Base-by-base conservation (phyloP, 2,888 invertebrate genomes). In the Coelinius sp. region DNA sequence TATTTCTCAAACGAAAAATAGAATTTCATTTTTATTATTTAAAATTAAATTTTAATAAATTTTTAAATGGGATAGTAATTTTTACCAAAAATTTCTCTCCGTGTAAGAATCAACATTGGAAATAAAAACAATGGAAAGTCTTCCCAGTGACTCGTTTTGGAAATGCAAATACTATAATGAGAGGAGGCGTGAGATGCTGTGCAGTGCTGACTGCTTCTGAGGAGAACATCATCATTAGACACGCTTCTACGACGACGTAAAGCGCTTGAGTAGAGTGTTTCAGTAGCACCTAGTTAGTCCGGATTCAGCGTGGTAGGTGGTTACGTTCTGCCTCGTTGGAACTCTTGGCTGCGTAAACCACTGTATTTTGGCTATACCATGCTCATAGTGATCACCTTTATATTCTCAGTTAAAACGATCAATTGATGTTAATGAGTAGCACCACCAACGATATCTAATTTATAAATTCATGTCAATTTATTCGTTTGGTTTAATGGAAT, bases 211-310 rank as follows among this genome's bases (percentile, higher is more conserved):
- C 56, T 56, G 12, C 64, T 44, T 44, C 44, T 44, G 24, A 25
- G 64, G 44, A 64, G 64, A 64, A 64, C 64, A 46, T 64, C 41
- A 64, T 46, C 64, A 64, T 64, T 38, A 56, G 70, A 66, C 70
- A 71, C 59, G 66, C 38, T 71, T 65, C 70, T 53, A 71, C 56
- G 70, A 44, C 59, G 70, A 71, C 66, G 66, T 65, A 46, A 71
- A 71, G 49, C 62, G 62, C 49, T 17, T 53, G 53, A 56, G 52
- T 38, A 64, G 53, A 70, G 63, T 70, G 25, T 53, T 20, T 64
- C 64, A 64, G 78, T 77, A 76, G 76, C 80, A 80, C 78, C 80
- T 80, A 78, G 79, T 80, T 79, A 79, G 78, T 75, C 71, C 75
- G 74, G 76, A 74, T 71, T 76, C 46, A 66, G 73, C 75, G 71